These are phyloP conservation scores for Drosophila aldrichi DNA, from an alignment of 2,888 invertebrate genomes.

Conservation along the genomic window DNA sequence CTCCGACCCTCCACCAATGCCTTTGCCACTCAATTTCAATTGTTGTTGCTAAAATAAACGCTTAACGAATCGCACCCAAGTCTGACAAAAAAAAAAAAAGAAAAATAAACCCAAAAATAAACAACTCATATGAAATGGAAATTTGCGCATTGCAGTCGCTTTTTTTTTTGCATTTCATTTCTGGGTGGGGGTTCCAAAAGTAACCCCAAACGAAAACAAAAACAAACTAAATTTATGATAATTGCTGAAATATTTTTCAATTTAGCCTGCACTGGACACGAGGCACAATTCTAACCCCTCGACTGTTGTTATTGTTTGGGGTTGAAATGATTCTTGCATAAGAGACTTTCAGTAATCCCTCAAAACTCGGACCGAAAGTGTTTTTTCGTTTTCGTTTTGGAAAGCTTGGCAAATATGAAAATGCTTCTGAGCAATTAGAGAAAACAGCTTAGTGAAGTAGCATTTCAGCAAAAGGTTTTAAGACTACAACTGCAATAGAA, in stretches of 20 bases:
- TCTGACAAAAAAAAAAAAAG: conserved; percentile 15
- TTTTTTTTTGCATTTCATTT: conserved; percentile 32
- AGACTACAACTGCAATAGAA: neutral
- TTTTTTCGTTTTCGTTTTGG: neutral
- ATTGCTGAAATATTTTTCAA: conserved; percentile 56
- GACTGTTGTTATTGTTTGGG: neutral
- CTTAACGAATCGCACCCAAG: conserved; percentile 23
- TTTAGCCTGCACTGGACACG: conserved; percentile 34
- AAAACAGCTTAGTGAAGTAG: neutral
- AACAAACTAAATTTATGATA: conserved; percentile 50
- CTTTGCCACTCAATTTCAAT: conserved; percentile 75
- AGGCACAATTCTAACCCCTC: conserved; percentile 11
- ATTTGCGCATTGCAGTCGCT: conserved; percentile 75
- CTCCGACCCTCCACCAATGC: conserved; percentile 48
- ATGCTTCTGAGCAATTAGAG: conserved; percentile 10
- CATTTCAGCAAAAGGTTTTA: neutral
- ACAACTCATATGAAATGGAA: conserved; percentile 29
- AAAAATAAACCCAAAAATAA: neutral
- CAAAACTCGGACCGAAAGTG: conserved; percentile 11
- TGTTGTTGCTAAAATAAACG: conserved; percentile 52
- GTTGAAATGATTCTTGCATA: conserved; percentile 39
- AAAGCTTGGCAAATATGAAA: conserved; percentile 26
- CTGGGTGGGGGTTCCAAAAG: conserved; percentile 24
- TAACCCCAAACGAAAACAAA: conserved; percentile 14
- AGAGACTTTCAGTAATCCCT: conserved; percentile 35